phyloP scores from a whole-genome alignment of 2,888 invertebrate genomes.

The Patella caerulea region DNA sequence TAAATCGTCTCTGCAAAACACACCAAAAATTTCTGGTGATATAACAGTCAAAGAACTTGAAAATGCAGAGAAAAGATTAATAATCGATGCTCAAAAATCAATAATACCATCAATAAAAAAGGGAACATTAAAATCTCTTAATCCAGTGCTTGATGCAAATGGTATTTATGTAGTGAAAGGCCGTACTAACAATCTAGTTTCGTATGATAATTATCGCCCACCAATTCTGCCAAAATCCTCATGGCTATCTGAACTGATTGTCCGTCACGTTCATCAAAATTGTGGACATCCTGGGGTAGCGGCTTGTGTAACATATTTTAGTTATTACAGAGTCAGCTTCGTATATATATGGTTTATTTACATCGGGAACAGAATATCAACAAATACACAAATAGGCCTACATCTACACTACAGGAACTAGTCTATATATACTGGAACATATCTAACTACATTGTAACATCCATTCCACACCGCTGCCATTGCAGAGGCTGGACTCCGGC shows the following conservation, averaged over 20 bases:
- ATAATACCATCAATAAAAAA: neutral
- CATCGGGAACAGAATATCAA: too few relatives aligned
- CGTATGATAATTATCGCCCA: neutral
- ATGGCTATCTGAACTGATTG: neutral
- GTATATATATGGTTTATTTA: too few relatives aligned
- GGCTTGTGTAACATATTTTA: too few relatives aligned
- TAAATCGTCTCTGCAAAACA: neutral
- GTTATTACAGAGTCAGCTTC: too few relatives aligned
- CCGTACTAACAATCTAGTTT: neutral
- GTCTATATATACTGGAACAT: too few relatives aligned
- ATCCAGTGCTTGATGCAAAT: neutral
- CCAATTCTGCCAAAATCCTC: neutral
- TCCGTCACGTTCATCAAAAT: neutral
- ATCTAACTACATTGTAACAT: too few relatives aligned
- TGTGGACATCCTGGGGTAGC: neutral
- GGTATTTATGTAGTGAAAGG: neutral
- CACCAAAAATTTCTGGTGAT: neutral
- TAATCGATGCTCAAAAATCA: neutral
- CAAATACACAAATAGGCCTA: too few relatives aligned
- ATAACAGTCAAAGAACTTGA: neutral
- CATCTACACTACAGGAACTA: too few relatives aligned
- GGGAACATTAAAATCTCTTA: neutral
- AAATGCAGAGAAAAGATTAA: neutral
- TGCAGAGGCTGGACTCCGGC: too few relatives aligned
- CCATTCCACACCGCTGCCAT: too few relatives aligned